These are phyloP conservation scores for Pagetopsis macropterus DNA, from an alignment of 2,797 vertebrate genomes.

Conservation along the genomic window DNA sequence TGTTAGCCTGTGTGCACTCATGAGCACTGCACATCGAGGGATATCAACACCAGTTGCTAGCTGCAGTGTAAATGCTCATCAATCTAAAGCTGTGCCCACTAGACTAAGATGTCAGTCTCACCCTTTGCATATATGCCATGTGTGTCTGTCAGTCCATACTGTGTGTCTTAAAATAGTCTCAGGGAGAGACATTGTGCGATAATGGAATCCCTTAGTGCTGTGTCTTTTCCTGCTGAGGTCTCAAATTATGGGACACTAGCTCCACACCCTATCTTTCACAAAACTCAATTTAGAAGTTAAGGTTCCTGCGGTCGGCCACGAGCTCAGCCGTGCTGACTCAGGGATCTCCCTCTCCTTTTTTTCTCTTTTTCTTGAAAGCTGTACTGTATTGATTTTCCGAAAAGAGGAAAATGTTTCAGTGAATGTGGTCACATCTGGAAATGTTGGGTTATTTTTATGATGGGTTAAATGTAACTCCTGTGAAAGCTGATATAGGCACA, in stretches of 20 bases:
- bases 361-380: conserved; percentile 23
- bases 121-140: conserved; percentile 18
- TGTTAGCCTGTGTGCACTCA: conserved; percentile 8
- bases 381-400: conserved; percentile 21
- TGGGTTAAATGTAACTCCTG: conserved; percentile 49
- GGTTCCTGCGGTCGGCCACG: conserved; percentile 50
- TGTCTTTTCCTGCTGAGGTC: conserved; percentile 19
- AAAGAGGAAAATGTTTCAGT: conserved; percentile 36
- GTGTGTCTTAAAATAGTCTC: conserved; percentile 32
- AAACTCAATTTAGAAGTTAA: conserved; percentile 49
- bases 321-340: conserved; percentile 60
- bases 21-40: conserved; percentile 6
- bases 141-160: conserved; percentile 28
- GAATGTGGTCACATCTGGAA: conserved; percentile 58
- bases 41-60: conserved; percentile 10
- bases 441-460: conserved; percentile 49
- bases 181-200: conserved; percentile 19
- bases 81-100: conserved; percentile 27
- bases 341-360: conserved; percentile 44
- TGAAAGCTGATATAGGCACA: conserved; percentile 61
- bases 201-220: conserved; percentile 3
- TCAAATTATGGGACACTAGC: conserved; percentile 23
- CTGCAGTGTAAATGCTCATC: conserved; percentile 11
- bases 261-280: conserved; percentile 40
- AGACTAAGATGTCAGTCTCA: conserved; percentile 39